phyloP scores from a whole-genome alignment of 2,797 vertebrate genomes.

The Gambelia wislizenii region DNA sequence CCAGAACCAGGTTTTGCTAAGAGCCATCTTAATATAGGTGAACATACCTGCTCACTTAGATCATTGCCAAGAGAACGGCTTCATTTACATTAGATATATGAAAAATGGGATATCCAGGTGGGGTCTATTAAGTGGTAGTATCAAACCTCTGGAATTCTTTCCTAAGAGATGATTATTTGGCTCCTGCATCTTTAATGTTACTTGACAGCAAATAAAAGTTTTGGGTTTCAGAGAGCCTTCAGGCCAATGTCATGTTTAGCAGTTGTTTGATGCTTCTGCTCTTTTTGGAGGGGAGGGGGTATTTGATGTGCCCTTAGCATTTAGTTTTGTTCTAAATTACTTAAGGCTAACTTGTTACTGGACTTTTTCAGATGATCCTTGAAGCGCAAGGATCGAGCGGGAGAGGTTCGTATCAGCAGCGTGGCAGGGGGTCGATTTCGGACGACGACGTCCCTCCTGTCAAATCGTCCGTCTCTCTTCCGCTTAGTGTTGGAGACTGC shows the following conservation, averaged over 20 bases:
- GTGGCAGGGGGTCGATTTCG: too few species aligned
- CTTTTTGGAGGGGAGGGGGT: not conserved
- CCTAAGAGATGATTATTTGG: not conserved
- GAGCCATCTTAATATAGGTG: not conserved
- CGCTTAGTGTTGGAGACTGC: too few species aligned
- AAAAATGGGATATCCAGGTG: not conserved
- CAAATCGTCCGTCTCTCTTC: too few species aligned
- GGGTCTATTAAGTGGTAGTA: not conserved
- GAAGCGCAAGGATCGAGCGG: too few species aligned
- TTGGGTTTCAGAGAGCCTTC: too few species aligned
- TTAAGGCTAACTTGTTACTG: not conserved
- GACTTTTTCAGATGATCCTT: too few species aligned
- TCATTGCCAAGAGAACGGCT: not conserved
- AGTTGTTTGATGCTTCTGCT: not conserved
- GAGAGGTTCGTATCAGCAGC: too few species aligned
- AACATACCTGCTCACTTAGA: not conserved
- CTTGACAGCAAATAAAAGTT: too few species aligned
- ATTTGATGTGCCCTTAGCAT: not conserved
- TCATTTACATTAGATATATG: not conserved
- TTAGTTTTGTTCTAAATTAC: not conserved
- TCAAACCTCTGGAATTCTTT: not conserved
- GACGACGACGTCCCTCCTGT: too few species aligned
- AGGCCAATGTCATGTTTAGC: too few species aligned
- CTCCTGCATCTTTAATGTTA: not conserved
- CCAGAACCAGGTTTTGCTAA: not conserved